phyloP scores from a whole-genome alignment of 2,888 invertebrate genomes.

The Ophion costatus region DNA sequence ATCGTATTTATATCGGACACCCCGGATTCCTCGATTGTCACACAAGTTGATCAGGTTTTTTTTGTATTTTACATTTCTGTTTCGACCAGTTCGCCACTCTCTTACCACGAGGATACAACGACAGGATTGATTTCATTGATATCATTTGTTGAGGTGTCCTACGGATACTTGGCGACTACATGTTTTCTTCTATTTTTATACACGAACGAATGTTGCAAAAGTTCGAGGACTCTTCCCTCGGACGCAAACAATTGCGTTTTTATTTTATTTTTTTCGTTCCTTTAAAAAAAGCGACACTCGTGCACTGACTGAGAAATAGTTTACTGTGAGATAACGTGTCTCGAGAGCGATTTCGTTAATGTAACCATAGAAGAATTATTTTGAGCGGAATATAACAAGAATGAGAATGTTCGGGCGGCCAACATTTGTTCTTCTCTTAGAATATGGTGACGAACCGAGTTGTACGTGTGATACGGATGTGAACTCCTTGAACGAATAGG shows the following conservation, averaged over 20 bases:
- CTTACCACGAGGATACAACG: slow-evolving; percentile 35
- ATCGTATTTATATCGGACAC: too few relatives aligned
- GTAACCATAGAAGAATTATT: slow-evolving; percentile 4
- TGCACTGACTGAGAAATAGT: slow-evolving; percentile 44
- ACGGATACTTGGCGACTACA: too few relatives aligned
- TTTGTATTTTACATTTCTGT: neutral
- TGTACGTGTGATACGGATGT: too few relatives aligned
- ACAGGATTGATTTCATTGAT: slow-evolving; percentile 45
- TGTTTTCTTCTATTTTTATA: slow-evolving; percentile 3
- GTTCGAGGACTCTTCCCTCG: too few relatives aligned
- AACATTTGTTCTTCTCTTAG: too few relatives aligned
- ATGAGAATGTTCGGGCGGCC: neutral
- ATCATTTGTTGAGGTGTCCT: slow-evolving; percentile 28
- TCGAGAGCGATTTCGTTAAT: neutral
- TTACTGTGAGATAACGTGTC: slow-evolving; percentile 10
- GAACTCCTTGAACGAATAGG: too few relatives aligned
- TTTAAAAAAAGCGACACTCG: slow-evolving; percentile 18
- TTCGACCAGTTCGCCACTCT: neutral
- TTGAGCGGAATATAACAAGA: slow-evolving; percentile 17
- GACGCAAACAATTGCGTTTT: slow-evolving; percentile 13
- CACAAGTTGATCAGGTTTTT: too few relatives aligned
- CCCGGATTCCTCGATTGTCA: too few relatives aligned
- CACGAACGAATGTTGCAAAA: neutral
- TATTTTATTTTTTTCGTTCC: slow-evolving; percentile 3
- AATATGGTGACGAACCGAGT: too few relatives aligned